Evolutionary conservation across 2,797 vertebrate genomes (phyloP).

Genomic region (Sorex maritimensis): DNA sequence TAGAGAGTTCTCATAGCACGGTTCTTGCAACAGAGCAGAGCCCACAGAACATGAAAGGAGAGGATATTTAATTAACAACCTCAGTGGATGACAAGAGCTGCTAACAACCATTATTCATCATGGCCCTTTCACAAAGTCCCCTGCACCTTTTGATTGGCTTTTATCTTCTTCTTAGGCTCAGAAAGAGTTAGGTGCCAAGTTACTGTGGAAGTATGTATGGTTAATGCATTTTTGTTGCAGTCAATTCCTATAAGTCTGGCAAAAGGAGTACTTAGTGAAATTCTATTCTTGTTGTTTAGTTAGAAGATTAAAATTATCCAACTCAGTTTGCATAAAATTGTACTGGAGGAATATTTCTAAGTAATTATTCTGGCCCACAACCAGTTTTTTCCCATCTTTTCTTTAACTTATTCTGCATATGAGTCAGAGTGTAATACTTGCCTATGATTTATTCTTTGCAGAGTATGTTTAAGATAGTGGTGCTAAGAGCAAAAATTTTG

Average conservation of each 20-base stretch:
- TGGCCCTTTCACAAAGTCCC: not conserved
- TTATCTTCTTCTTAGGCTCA: not conserved
- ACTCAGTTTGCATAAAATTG: not conserved
- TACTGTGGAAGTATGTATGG: not conserved
- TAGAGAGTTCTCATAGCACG: not conserved
- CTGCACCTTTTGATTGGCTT: not conserved
- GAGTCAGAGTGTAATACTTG: not conserved
- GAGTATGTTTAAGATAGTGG: not conserved
- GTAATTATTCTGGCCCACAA: not conserved
- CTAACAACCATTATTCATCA: not conserved
- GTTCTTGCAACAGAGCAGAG: not conserved
- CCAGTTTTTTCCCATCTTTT: not conserved
- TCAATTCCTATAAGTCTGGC: not conserved
- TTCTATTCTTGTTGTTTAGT: conserved; percentile 27
- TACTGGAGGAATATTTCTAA: not conserved
- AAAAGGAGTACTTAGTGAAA: not conserved
- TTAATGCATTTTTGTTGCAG: not conserved
- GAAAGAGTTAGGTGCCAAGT: not conserved
- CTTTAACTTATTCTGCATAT: not conserved
- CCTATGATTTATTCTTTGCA: not conserved
- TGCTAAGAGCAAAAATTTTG: not conserved
- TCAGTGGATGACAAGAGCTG: not conserved
- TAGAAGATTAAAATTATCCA: conserved; percentile 28
- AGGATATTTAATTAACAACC: not conserved
- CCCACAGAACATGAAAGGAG: not conserved